phyloP scores from a whole-genome alignment of 2,797 vertebrate species.

The Glyptemys insculpta region DNA sequence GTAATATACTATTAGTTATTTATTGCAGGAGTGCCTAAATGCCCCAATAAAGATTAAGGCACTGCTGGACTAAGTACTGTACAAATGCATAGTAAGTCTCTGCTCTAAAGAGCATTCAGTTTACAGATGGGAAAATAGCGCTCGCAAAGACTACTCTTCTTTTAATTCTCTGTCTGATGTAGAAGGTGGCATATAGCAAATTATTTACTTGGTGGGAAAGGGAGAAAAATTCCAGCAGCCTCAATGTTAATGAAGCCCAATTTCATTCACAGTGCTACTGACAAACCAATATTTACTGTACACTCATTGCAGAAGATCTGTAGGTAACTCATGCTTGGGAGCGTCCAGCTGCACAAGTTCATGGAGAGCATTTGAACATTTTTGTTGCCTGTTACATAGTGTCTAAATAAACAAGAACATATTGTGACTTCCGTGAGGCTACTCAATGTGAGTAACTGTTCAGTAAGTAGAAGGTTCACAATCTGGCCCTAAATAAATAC shows the following conservation, averaged over 20 bases:
- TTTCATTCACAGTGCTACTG: background rate
- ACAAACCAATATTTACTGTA: background rate
- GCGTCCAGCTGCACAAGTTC: rapidly evolving
- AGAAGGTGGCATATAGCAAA: background rate
- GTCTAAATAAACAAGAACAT: background rate
- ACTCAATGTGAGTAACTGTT: background rate
- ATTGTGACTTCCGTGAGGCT: rapidly evolving
- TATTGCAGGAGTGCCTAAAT: background rate
- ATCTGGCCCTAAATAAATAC: rapidly evolving
- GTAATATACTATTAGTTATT: background rate
- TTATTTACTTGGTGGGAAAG: background rate
- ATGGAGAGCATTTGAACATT: background rate
- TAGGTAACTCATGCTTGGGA: background rate
- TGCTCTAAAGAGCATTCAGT: background rate
- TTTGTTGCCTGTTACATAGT: background rate
- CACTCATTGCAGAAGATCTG: background rate
- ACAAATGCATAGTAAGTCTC: rapidly evolving
- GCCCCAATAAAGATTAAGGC: background rate
- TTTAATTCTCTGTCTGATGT: background rate
- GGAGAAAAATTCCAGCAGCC: background rate
- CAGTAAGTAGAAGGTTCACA: background rate
- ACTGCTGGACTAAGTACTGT: background rate
- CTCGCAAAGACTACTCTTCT: background rate
- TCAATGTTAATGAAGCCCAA: background rate
- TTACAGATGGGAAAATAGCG: background rate